These are phyloP conservation scores for Pseudonaja textilis DNA, from an alignment of 2,113 vertebrate genomes.

Conservation along the genomic window DNA sequence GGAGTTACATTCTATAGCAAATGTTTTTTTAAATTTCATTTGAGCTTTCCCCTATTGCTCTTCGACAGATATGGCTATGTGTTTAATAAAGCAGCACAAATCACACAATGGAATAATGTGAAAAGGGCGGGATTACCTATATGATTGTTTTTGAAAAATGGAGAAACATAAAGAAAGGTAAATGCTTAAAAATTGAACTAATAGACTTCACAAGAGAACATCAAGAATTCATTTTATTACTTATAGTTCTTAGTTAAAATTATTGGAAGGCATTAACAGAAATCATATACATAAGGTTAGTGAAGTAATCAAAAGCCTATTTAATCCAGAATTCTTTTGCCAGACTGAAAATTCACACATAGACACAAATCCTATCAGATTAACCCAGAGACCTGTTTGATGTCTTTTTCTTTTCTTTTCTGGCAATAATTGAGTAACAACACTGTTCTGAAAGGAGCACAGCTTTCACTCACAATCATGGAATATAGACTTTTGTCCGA, in stretches of 20 bases:
- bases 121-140: not conserved
- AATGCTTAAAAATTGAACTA: not conserved
- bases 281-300: not conserved
- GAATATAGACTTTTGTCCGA: not conserved
- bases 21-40: not conserved
- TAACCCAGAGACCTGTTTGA: not conserved
- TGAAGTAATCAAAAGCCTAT: not conserved
- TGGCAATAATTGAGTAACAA: not conserved
- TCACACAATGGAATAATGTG: not conserved
- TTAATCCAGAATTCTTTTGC: not conserved
- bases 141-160: not conserved
- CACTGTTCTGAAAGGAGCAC: not conserved
- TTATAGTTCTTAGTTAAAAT: not conserved
- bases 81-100: not conserved
- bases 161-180: not conserved
- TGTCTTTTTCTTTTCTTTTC: not conserved
- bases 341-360: not conserved
- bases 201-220: not conserved
- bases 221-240: not conserved
- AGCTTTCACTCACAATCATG: not conserved
- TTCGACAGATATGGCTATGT: not conserved
- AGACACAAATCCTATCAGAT: not conserved
- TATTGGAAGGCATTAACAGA: not conserved
- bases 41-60: not conserved
- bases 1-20: not conserved